These are phyloP conservation scores for Morbakka virulenta DNA, from an alignment of 30 jellyfish, hydroid and myxozoan genomes.

Conservation along the genomic window DNA sequence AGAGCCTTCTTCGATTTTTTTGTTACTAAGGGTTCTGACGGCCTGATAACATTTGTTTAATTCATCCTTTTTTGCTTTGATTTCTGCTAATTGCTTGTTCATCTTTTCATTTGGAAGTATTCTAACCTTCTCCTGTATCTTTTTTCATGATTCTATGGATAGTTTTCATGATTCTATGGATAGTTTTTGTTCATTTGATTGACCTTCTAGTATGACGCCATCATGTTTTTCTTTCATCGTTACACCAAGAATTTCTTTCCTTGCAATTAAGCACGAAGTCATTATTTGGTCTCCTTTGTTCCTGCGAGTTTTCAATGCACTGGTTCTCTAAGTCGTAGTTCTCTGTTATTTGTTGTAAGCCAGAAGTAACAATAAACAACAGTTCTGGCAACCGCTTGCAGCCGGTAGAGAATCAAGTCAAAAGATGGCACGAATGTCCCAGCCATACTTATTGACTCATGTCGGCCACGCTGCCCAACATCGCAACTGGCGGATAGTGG, in stretches of 20 bases:
- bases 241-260: slow-evolving; percentile 45
- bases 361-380: too few species aligned
- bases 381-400: too few species aligned
- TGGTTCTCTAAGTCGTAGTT: too few species aligned
- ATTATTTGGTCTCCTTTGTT: too few species aligned
- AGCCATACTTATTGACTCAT: too few species aligned
- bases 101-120: slow-evolving; percentile 11
- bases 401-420: too few species aligned
- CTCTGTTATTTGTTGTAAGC: too few species aligned
- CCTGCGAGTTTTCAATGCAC: too few species aligned
- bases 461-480: too few species aligned
- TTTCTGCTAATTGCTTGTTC: background rate
- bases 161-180: background rate
- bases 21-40: slow-evolving; percentile 40
- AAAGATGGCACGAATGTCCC: too few species aligned
- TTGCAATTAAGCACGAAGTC: slow-evolving; percentile 27
- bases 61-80: slow-evolving; percentile 27
- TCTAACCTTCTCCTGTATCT: slow-evolving; percentile 27
- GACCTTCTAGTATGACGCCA: slow-evolving; percentile 18
- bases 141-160: background rate
- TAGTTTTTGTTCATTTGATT: slow-evolving; percentile 2
- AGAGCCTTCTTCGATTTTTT: slow-evolving; percentile 50
- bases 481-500: too few species aligned
- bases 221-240: slow-evolving; percentile 24
- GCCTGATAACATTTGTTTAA: slow-evolving; percentile 50